Conservation (phyloP, 2,797 vertebrate genomes). For the Moxostoma hubbsi region DNA sequence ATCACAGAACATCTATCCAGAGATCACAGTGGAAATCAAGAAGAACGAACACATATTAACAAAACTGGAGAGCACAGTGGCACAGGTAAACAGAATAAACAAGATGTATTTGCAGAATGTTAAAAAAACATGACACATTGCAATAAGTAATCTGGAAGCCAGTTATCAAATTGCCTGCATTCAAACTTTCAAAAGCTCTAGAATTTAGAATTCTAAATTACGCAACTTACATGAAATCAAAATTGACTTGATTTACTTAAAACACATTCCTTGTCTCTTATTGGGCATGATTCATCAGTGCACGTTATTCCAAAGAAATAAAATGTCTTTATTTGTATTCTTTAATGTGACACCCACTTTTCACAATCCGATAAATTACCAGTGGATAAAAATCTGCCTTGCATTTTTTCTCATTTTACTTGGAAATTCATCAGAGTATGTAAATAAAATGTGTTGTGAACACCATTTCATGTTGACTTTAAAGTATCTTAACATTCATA, state of each 20-base stretch:
- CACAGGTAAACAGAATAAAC: conserved; percentile 34
- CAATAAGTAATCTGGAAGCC: background rate
- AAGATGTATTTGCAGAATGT: background rate
- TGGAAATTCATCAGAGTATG: background rate
- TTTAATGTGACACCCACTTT: background rate
- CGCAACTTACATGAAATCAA: background rate
- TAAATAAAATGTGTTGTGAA: no score
- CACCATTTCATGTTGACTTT: background rate
- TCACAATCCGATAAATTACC: background rate
- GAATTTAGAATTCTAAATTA: no score
- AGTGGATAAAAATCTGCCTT: no score
- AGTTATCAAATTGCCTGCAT: conserved; percentile 24
- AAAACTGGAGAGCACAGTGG: conserved; percentile 33
- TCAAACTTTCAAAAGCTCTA: no score
- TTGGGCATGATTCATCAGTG: no score
- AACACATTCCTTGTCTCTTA: no score
- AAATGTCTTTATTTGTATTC: no score
- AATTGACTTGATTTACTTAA: background rate
- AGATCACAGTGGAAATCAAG: no score
- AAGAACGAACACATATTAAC: conserved; percentile 57
- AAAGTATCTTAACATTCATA: background rate
- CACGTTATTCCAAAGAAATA: no score
- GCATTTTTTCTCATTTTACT: no score
- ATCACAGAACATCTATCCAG: conserved; percentile 78
- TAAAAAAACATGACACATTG: background rate